Base-by-base conservation (phyloP, 2,113 vertebrate species). In the Toxotes jaculatrix region DNA sequence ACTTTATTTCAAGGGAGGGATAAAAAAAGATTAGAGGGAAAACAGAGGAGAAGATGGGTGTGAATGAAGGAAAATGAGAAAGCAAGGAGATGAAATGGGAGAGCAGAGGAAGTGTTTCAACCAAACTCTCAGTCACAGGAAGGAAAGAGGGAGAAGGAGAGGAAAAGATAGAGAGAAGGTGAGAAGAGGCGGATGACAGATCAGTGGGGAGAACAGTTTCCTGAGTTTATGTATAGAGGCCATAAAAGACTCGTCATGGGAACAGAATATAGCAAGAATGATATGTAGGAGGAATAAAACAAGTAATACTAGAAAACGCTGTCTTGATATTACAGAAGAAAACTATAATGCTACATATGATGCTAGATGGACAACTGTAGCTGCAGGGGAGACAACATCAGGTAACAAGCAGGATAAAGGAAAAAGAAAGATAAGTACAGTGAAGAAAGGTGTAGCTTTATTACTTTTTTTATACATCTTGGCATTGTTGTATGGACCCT, bases 141-240 rank as follows among this genome's bases (percentile, higher is more conserved):
- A 51, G 5, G 40, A 75, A 53, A 55, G 62, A 87, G 53, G 40
- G 27, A 60, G 42, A 47, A 23, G 38, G 32, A 71, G 56, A 65
- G 53, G 32, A 43, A 70, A 55, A 36, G 45, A 79, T 31, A 17
- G 47, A 80, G 55, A 68, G 55, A 78, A 59, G 53, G 61, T 53
- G 61, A 60, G 65, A 76, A 69, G 61, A 79, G 45, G 66, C 10
- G 61, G 79, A 76, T 62, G 73, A 80, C 36, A 81, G 59, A 84
- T 61, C 65, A 79, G 70, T 70, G 72, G 81, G 56, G 43, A 32
- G 73, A 83, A 86, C 56, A 27, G 59, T 82, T 73, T 86, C 36
- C 72, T 72, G 63, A 81, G 76, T 40, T 27, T 74, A 80, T 69
- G 87, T 69, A 62, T 56, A 75, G 77, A 82, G 68, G 61, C 72